phyloP scores from a whole-genome alignment of 2,888 invertebrate species.

The Sycophila texana region DNA sequence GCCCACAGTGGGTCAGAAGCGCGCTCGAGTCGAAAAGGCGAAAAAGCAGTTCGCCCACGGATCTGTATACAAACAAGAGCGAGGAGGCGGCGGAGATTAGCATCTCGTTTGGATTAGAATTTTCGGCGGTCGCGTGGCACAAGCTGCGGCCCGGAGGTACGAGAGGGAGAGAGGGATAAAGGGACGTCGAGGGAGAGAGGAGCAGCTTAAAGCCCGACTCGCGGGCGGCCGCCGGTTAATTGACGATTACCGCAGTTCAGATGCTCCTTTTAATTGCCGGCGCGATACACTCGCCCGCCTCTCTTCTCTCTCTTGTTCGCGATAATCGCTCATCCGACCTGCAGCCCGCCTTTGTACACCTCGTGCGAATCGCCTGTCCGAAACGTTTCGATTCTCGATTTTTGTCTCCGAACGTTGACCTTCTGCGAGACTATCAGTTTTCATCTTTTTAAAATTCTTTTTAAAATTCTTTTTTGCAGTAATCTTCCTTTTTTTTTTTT shows the following conservation, averaged over 20 bases:
- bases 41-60: too few relatives aligned
- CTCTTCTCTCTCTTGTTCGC: conserved; percentile 35
- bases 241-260: conserved; percentile 61
- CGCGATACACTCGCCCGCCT: conserved; percentile 63
- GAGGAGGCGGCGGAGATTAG: conserved; percentile 32
- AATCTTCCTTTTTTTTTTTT: too few relatives aligned
- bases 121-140: conserved; percentile 49
- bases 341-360: background rate
- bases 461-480: background rate
- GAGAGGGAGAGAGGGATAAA: conserved; percentile 2
- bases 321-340: conserved; percentile 43
- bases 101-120: conserved; percentile 53
- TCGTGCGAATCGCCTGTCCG: background rate
- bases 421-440: background rate
- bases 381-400: background rate
- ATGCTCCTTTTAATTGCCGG: conserved; percentile 68
- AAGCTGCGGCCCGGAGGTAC: background rate
- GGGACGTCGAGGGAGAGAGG: background rate
- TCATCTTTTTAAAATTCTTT: background rate
- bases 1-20: too few relatives aligned
- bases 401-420: background rate
- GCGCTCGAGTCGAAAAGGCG: too few relatives aligned
- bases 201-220: conserved; percentile 5
- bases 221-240: conserved; percentile 45
- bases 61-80: conserved; percentile 3